phyloP scores from a whole-genome alignment of 2,888 invertebrate species.

The Drosophila gaucha region DNA sequence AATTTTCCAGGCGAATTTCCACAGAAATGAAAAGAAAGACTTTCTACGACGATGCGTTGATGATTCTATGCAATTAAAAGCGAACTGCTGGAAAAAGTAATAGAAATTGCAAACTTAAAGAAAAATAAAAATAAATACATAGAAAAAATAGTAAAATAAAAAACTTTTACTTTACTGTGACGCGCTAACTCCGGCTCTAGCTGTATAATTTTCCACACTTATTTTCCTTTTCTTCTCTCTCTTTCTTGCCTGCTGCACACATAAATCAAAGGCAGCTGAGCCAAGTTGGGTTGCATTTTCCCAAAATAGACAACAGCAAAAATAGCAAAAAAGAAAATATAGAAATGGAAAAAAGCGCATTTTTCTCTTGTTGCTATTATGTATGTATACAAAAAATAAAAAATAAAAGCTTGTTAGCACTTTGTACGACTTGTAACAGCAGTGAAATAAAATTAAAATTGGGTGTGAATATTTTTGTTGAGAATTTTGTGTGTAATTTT shows the following conservation, averaged over 20 bases:
- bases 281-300: slow-evolving; percentile 38
- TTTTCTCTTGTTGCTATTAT: slow-evolving; percentile 16
- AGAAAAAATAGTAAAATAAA: slow-evolving; percentile 57
- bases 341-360: slow-evolving; percentile 18
- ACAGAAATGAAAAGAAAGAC: slow-evolving; percentile 65
- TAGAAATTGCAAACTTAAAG: slow-evolving; percentile 24
- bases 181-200: slow-evolving; percentile 40
- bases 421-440: slow-evolving; percentile 2
- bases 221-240: slow-evolving; percentile 16
- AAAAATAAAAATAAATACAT: slow-evolving; percentile 13
- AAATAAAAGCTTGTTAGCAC: slow-evolving; percentile 33
- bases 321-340: slow-evolving; percentile 11
- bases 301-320: slow-evolving; percentile 45
- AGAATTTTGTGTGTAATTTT: not conserved
- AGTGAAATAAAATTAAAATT: slow-evolving; percentile 3
- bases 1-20: slow-evolving; percentile 54
- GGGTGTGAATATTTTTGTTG: not conserved
- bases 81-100: slow-evolving; percentile 1
- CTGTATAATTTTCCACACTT: slow-evolving; percentile 45
- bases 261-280: slow-evolving; percentile 34
- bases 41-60: slow-evolving; percentile 50
- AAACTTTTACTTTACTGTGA: slow-evolving; percentile 62
- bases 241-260: slow-evolving; percentile 9
- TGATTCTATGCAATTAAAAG: slow-evolving; percentile 54
- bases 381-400: not conserved